A percentile compares a stretch with the other conserved stretches of the same genome.
These are phyloP conservation scores for Hippocampus barbouri DNA, from an alignment of 2,113 vertebrate genomes.

Conservation along the genomic window DNA sequence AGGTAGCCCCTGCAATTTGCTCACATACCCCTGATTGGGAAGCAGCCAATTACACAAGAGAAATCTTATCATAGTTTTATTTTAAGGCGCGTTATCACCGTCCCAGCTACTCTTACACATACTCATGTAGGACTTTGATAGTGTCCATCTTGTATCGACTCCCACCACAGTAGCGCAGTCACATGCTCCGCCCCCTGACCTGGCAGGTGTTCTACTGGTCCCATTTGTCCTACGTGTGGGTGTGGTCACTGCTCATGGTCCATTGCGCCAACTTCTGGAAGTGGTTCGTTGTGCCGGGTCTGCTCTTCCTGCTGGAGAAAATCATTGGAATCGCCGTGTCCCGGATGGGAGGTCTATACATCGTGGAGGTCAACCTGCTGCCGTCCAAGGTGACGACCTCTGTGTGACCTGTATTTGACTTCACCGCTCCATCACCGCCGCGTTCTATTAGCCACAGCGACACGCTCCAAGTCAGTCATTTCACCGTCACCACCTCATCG, in stretches of 20 bases:
- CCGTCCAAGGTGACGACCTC: conserved; percentile 79
- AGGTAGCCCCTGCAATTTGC: too few relatives aligned
- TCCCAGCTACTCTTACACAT: too few relatives aligned
- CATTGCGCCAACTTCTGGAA: conserved; percentile 91
- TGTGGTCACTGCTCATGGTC: conserved; percentile 82
- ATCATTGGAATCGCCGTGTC: conserved; percentile 67
- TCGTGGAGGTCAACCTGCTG: conserved; percentile 82
- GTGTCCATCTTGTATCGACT: not conserved
- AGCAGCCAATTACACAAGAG: too few relatives aligned
- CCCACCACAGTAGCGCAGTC: not conserved
- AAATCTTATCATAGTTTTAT: too few relatives aligned
- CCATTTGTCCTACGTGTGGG: conserved; percentile 79
- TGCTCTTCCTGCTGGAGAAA: conserved; percentile 82
- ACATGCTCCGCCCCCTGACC: not conserved
- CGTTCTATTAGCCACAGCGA: not conserved
- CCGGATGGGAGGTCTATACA: conserved; percentile 69
- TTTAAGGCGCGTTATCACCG: too few relatives aligned
- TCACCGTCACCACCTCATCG: not conserved
- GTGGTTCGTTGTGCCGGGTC: conserved; percentile 82
- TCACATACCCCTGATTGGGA: too few relatives aligned
- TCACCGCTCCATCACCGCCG: not conserved
- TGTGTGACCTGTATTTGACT: not conserved
- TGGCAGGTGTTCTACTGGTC: conserved; percentile 88
- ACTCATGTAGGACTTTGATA: not conserved
- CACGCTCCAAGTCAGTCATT: not conserved